Conservation (phyloP, 2,113 vertebrate species). For the Ascaphus truei region DNA sequence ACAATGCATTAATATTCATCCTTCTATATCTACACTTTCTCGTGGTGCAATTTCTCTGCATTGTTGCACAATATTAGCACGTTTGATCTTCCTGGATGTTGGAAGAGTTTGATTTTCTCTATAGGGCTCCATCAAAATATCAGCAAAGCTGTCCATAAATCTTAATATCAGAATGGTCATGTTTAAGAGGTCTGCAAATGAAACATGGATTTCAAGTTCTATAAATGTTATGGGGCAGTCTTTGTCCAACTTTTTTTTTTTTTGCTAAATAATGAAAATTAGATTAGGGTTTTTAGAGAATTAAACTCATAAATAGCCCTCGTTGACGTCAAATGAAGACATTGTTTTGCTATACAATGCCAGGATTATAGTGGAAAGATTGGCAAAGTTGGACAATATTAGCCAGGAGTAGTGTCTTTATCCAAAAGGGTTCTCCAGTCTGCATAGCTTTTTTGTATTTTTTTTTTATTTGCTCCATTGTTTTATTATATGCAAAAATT, state of each 20-base stretch:
- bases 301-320: conserved; percentile 3
- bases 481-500: conserved; percentile 30
- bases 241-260: neutral
- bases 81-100: no score
- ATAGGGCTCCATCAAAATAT: no score
- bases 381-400: neutral
- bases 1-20: no score
- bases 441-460: conserved; percentile 13
- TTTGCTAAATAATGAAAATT: conserved; percentile 19
- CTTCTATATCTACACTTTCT: no score
- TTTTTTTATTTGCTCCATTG: conserved; percentile 6
- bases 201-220: neutral
- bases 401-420: neutral
- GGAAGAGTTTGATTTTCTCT: no score
- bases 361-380: neutral
- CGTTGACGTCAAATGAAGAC: neutral
- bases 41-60: no score
- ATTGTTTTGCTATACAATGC: neutral
- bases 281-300: conserved; percentile 11
- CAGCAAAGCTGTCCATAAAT: no score
- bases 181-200: no score
- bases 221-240: neutral
- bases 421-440: conserved; percentile 22
- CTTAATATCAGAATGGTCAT: no score
- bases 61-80: no score